phyloP scores from a whole-genome alignment of 2,113 vertebrate species.

The Corapipo altera region DNA sequence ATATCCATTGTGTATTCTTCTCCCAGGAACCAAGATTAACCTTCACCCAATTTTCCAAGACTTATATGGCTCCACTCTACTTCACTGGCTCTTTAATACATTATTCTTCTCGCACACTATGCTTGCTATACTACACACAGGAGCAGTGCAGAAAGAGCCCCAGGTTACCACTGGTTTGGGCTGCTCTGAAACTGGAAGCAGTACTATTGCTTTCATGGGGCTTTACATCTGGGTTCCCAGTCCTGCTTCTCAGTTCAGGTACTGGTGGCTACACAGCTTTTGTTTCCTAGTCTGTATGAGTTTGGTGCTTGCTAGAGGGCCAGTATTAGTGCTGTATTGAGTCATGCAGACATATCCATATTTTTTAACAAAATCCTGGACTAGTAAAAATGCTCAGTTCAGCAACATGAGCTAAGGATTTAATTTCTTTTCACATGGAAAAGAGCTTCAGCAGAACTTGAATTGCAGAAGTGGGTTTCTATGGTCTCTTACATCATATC shows the following conservation, averaged over 20 bases:
- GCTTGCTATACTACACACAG: too few relatives aligned
- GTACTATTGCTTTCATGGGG: not conserved
- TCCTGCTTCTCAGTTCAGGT: not conserved
- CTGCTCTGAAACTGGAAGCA: not conserved
- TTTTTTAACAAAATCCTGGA: not conserved
- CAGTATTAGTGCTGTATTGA: not conserved
- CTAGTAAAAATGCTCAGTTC: not conserved
- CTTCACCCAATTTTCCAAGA: not conserved
- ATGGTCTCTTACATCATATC: not conserved
- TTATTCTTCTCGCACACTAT: not conserved
- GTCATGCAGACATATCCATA: not conserved
- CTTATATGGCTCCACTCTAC: accelerated
- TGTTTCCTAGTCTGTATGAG: not conserved
- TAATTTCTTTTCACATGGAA: not conserved
- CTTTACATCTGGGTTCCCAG: not conserved
- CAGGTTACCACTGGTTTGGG: not conserved
- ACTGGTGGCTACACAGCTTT: not conserved
- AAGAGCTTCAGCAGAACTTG: not conserved
- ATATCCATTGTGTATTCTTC: not conserved
- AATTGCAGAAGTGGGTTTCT: not conserved
- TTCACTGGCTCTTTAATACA: not conserved
- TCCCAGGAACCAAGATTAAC: not conserved
- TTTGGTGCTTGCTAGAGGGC: not conserved
- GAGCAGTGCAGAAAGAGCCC: not conserved
- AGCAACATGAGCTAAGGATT: not conserved